These are phyloP conservation scores for Bubo bubo DNA, from an alignment of 2,113 vertebrate genomes.

Conservation along the genomic window DNA sequence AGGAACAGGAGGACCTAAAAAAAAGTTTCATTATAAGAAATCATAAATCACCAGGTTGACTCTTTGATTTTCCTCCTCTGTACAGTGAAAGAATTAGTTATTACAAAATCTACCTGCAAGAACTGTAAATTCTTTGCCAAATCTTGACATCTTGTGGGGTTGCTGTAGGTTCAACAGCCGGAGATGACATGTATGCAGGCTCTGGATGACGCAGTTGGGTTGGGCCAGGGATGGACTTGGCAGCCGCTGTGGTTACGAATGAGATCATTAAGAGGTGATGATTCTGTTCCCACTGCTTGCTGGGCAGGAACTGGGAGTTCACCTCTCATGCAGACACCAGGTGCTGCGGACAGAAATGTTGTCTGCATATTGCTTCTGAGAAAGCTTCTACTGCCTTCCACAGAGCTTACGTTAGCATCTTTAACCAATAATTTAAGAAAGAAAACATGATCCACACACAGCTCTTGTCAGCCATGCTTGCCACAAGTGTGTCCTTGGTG, in stretches of 20 bases:
- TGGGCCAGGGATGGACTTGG: background rate
- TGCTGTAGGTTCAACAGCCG: background rate
- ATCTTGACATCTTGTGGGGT: background rate
- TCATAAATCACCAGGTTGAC: background rate
- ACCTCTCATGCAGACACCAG: background rate
- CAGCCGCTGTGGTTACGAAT: background rate
- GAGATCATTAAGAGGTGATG: background rate
- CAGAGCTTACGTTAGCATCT: background rate
- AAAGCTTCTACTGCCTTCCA: background rate
- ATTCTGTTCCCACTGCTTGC: background rate
- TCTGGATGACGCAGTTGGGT: accelerated
- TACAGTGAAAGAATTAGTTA: background rate
- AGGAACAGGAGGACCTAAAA: background rate
- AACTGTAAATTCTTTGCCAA: background rate
- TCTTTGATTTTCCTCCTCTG: background rate
- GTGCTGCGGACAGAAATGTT: background rate
- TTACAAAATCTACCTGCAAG: background rate
- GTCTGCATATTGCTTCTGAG: background rate
- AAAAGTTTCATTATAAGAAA: background rate
- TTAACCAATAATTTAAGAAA: background rate
- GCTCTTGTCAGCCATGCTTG: background rate
- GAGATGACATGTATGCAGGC: background rate
- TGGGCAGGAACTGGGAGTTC: background rate
- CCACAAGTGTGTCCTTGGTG: background rate
- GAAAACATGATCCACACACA: background rate